Evolutionary conservation across 2,113 vertebrate species (phyloP).

Genomic region (Sula dactylatra): DNA sequence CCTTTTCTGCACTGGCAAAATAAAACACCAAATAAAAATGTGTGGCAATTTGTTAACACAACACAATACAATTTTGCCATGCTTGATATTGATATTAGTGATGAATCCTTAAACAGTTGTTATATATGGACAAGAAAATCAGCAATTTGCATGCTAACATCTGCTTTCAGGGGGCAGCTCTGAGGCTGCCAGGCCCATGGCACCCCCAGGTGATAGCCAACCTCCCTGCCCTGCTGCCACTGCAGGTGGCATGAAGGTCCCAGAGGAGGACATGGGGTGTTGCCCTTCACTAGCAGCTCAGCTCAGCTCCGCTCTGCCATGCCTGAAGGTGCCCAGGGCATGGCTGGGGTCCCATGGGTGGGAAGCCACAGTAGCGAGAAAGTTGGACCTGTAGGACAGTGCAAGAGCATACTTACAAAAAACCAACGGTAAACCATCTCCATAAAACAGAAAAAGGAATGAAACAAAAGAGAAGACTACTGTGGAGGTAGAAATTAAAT

Average conservation of each 20-base stretch:
- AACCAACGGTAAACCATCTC: neutral
- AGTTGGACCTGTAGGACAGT: neutral
- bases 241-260: neutral
- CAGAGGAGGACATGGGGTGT: neutral
- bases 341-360: neutral
- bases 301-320: neutral
- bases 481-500: neutral
- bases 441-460: neutral
- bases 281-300: neutral
- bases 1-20: neutral
- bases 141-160: accelerated
- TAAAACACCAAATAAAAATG: neutral
- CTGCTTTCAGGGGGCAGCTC: neutral
- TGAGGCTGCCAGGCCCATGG: neutral
- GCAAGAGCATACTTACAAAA: neutral
- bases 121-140: neutral
- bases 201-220: too few species aligned
- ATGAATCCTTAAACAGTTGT: neutral
- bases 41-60: neutral
- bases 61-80: neutral
- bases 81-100: neutral
- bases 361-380: neutral
- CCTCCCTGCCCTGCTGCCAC: neutral
- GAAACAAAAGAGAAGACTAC: neutral
- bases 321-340: neutral